Evolutionary conservation across 2,888 invertebrate species (phyloP).

Genomic region (Allacma fusca): DNA sequence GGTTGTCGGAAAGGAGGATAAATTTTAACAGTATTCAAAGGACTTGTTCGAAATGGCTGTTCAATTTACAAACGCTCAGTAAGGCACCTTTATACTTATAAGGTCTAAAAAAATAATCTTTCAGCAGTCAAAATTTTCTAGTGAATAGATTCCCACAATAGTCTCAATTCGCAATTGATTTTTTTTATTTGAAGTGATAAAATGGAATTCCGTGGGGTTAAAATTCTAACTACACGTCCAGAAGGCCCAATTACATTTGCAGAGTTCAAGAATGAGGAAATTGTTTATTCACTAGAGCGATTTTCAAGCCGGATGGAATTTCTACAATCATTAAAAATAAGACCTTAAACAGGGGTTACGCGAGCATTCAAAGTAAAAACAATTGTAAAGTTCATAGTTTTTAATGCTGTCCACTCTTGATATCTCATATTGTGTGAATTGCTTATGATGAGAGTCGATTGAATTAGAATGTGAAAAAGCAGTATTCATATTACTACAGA

Average conservation of each 20-base stretch:
- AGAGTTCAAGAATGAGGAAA: not conserved
- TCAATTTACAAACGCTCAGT: constrained; percentile 13
- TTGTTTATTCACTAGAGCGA: not conserved
- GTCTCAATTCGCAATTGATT: not conserved
- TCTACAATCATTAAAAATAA: not conserved
- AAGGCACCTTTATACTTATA: not conserved
- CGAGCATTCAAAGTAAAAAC: too few relatives aligned
- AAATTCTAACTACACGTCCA: not conserved
- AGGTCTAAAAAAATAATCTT: too few relatives aligned
- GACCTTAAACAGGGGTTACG: not conserved
- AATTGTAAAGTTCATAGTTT: too few relatives aligned
- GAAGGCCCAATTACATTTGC: not conserved
- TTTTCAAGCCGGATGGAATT: not conserved
- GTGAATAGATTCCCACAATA: not conserved
- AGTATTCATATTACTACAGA: too few relatives aligned
- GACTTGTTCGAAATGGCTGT: constrained; percentile 20
- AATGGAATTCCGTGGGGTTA: constrained; percentile 14
- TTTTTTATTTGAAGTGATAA: not conserved
- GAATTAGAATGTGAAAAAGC: too few relatives aligned
- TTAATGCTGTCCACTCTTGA: too few relatives aligned
- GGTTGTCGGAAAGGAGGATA: not conserved
- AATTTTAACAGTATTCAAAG: constrained; percentile 15
- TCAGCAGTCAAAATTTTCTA: not conserved
- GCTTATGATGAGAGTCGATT: too few relatives aligned
- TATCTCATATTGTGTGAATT: too few relatives aligned